A percentile compares a stretch with the other conserved stretches of the same genome.
Evolutionary conservation across 2,797 vertebrate species (phyloP).

Genomic region (Chrysocyon brachyurus): DNA sequence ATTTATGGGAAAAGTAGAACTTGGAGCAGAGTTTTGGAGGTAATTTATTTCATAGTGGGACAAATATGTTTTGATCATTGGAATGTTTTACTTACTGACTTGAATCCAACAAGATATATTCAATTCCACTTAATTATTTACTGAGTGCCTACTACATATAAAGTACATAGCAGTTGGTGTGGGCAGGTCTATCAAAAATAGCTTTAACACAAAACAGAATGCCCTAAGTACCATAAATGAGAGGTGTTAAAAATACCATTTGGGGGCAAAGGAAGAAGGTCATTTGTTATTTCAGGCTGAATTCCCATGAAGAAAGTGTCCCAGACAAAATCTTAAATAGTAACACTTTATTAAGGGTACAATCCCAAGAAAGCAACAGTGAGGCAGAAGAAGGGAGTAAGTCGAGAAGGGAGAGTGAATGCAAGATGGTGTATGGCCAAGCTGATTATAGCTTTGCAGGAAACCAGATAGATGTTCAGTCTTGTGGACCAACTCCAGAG

Average conservation of each 20-base stretch:
- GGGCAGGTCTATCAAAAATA: neutral
- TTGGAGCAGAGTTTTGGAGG: constrained; percentile 9
- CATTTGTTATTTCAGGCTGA: neutral
- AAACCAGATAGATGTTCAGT: neutral
- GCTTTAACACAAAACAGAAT: neutral
- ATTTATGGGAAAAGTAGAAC: constrained; percentile 45
- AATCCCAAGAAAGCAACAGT: neutral
- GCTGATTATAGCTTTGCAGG: neutral
- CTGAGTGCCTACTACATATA: neutral
- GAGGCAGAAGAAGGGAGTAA: neutral
- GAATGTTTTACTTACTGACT: constrained; percentile 34
- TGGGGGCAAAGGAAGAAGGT: neutral
- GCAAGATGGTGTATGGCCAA: neutral
- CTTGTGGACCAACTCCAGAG: neutral
- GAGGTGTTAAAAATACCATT: neutral
- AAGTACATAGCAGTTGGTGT: neutral
- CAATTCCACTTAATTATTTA: neutral
- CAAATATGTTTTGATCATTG: constrained; percentile 36
- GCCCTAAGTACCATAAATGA: neutral
- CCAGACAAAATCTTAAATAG: neutral
- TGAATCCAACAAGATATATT: neutral
- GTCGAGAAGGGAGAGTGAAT: neutral
- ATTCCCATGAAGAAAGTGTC: neutral
- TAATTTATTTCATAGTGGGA: neutral
- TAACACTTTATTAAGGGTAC: neutral